These are phyloP conservation scores for Neosilurus mollespiculum DNA, from an alignment of 2,797 vertebrate species.

Conservation along the genomic window DNA sequence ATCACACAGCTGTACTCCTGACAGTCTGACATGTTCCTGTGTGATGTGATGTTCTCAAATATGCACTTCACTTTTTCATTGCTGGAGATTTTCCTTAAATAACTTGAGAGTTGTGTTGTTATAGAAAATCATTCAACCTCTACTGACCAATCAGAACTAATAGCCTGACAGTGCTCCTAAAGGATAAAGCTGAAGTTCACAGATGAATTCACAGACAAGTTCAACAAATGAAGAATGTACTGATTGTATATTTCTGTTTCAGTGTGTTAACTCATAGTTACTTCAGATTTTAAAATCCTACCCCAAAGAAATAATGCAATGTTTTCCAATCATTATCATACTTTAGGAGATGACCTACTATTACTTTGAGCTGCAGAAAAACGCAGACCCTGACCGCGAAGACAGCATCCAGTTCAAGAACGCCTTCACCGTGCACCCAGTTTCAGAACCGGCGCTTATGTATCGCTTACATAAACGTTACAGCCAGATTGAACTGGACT, in stretches of 20 bases:
- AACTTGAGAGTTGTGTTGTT: background rate
- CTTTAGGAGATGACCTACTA: constrained; percentile 85
- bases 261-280: background rate
- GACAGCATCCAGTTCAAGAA: constrained; percentile 81
- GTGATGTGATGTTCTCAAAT: background rate
- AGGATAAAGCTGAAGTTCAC: background rate
- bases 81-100: background rate
- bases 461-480: constrained; percentile 92
- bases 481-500: constrained; percentile 89
- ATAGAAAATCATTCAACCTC: background rate
- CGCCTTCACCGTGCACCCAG: constrained; percentile 86
- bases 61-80: background rate
- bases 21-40: background rate
- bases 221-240: background rate
- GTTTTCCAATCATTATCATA: constrained; percentile 26
- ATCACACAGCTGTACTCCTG: background rate
- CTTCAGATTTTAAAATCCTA: background rate
- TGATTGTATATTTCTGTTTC: background rate
- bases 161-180: background rate
- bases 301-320: background rate
- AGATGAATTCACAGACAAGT: background rate
- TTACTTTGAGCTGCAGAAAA: constrained; percentile 91
- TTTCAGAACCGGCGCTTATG: constrained; percentile 88
- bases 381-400: constrained; percentile 87
- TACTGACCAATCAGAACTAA: background rate